Conservation (phyloP, 2,888 invertebrate species). For the Heliconius aoede region DNA sequence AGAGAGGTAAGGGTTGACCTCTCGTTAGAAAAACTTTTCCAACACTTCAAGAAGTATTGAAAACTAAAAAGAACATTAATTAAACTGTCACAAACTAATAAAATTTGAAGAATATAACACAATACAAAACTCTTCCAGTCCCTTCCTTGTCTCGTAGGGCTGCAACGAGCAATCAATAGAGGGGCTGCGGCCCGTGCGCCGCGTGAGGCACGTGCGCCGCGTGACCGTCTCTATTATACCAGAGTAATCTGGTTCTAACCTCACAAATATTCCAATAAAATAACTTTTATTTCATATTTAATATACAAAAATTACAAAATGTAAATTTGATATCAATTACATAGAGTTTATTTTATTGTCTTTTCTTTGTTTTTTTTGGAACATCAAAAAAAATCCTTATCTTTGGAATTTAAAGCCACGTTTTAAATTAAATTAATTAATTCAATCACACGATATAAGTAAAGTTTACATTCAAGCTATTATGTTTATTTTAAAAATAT, state of each 20-base stretch:
- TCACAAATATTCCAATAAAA: conserved; percentile 15
- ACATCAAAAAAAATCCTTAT: too few relatives aligned
- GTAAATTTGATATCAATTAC: not conserved
- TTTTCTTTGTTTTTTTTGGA: too few relatives aligned
- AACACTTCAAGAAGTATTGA: not conserved
- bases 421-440: too few relatives aligned
- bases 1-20: too few relatives aligned
- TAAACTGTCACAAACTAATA: not conserved
- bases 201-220: conserved; percentile 45
- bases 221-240: conserved; percentile 37
- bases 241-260: conserved; percentile 30
- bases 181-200: conserved; percentile 32
- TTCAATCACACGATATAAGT: too few relatives aligned
- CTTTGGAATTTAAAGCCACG: too few relatives aligned
- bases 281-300: not conserved
- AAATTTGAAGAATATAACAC: not conserved
- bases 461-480: too few relatives aligned
- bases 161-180: conserved; percentile 33
- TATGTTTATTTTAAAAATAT: too few relatives aligned
- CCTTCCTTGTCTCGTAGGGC: conserved; percentile 25
- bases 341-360: too few relatives aligned
- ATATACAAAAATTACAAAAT: not conserved
- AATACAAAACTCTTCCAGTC: not conserved
- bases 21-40: not conserved
- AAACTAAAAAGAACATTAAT: not conserved